These are phyloP conservation scores for Psilopogon haemacephalus DNA, from an alignment of 2,113 vertebrate genomes.

Conservation along the genomic window DNA sequence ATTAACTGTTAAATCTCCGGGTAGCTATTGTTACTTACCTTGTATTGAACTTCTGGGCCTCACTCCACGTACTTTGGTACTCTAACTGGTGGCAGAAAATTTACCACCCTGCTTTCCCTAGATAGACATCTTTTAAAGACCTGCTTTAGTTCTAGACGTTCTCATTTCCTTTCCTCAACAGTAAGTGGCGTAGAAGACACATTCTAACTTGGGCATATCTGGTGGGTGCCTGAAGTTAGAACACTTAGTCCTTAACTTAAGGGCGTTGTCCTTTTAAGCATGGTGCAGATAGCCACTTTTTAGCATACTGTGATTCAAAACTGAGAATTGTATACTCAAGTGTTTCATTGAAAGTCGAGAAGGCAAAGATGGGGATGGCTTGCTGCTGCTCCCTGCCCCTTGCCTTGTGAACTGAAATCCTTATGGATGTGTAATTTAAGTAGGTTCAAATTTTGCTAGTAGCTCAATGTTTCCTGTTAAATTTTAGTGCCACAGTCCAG, in stretches of 20 bases:
- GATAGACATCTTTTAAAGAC: background rate
- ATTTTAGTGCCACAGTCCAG: background rate
- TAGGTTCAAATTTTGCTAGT: background rate
- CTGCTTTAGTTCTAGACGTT: background rate
- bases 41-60: background rate
- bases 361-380: background rate
- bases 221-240: background rate
- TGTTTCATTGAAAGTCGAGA: background rate
- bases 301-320: background rate
- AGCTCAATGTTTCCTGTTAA: background rate
- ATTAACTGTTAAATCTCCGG: background rate
- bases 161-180: background rate
- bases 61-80: background rate
- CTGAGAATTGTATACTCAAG: accelerated
- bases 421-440: background rate
- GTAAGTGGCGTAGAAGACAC: background rate
- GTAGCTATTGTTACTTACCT: background rate
- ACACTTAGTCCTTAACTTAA: background rate
- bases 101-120: background rate
- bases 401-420: background rate
- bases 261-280: accelerated
- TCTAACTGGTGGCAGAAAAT: background rate
- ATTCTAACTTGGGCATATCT: background rate
- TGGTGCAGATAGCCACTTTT: background rate
- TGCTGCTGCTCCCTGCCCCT: background rate